These are phyloP conservation scores for Hirundichthys speculiger DNA, from an alignment of 2,113 vertebrate species.

Conservation along the genomic window DNA sequence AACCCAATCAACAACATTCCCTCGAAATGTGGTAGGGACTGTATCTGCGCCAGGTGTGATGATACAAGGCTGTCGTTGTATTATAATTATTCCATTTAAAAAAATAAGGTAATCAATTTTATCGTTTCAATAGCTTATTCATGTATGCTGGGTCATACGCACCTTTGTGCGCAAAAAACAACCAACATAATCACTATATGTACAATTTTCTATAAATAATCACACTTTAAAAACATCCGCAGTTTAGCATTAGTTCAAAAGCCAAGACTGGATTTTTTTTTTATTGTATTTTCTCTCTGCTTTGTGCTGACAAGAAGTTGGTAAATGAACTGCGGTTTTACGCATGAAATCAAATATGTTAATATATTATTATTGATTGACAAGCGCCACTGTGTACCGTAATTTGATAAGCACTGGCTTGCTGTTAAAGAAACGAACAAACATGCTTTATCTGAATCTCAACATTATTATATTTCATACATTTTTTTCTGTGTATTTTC, in stretches of 20 bases:
- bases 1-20: conserved; percentile 27
- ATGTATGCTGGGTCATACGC: too few species aligned
- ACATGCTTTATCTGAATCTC: not conserved
- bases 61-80: not conserved
- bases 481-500: too few species aligned
- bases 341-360: not conserved
- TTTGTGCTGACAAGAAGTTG: conserved; percentile 1
- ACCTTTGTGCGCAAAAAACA: conserved; percentile 3
- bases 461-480: not conserved
- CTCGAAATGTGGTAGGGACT: conserved; percentile 15
- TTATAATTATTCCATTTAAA: too few species aligned
- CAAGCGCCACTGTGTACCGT: not conserved
- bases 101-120: too few species aligned
- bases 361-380: too few species aligned
- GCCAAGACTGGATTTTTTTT: too few species aligned
- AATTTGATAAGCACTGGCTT: not conserved
- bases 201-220: not conserved
- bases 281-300: too few species aligned
- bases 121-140: too few species aligned
- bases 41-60: not conserved
- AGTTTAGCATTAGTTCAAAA: not conserved
- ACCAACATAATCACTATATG: not conserved
- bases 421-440: not conserved
- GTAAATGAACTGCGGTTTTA: not conserved
- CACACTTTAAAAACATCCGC: not conserved